phyloP scores from a whole-genome alignment of 2,888 invertebrate genomes.

The Pseudolycoriella hygida region DNA sequence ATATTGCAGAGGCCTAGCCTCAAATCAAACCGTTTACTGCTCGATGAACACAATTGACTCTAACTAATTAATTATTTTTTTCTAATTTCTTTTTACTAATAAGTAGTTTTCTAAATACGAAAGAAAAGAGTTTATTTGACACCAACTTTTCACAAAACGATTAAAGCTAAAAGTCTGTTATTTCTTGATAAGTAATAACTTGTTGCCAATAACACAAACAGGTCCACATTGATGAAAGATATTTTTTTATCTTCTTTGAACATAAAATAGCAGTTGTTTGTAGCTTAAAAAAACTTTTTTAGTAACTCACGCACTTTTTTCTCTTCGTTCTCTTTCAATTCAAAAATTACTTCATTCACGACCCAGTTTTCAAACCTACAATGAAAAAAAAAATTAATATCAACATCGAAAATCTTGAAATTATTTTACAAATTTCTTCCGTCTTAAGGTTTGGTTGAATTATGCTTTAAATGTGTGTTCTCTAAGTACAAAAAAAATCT shows the following conservation, averaged over 20 bases:
- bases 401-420: background rate
- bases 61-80: background rate
- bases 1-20: constrained; percentile 27
- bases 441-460: background rate
- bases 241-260: background rate
- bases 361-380: background rate
- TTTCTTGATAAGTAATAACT: background rate
- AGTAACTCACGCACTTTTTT: background rate
- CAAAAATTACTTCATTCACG: background rate
- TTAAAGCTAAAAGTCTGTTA: no score
- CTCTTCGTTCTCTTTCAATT: background rate
- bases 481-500: no score
- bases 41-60: no score
- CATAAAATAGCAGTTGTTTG: no score
- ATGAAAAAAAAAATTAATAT: background rate
- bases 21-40: background rate
- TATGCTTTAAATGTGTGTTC: no score
- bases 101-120: background rate
- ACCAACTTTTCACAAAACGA: background rate
- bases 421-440: background rate
- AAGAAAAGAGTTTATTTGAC: background rate
- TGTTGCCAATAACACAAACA: background rate
- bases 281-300: background rate
- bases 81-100: background rate
- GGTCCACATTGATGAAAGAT: constrained; percentile 1